These are phyloP conservation scores for Calyptomena viridis DNA, from an alignment of 2,113 vertebrate genomes.

Conservation along the genomic window DNA sequence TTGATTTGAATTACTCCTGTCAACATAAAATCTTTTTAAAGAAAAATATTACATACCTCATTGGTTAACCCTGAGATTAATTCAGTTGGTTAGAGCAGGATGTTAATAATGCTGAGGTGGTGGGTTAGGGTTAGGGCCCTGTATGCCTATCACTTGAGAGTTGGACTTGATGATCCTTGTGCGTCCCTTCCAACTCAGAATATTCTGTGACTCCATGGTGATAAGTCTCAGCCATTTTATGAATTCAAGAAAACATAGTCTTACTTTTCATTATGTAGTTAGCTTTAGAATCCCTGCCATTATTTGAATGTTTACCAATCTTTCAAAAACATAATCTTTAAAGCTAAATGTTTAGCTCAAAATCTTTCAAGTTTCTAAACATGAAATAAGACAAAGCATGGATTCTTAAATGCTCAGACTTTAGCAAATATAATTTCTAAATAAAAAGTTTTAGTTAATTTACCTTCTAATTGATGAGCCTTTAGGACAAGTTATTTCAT, in stretches of 20 bases:
- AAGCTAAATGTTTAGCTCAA: neutral
- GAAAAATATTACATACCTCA: neutral
- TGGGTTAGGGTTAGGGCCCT: neutral
- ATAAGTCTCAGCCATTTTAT: neutral
- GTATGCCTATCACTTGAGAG: neutral
- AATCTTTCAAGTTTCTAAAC: neutral
- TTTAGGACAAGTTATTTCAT: neutral
- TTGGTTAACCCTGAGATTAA: neutral
- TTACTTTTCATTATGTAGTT: neutral
- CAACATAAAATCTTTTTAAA: neutral
- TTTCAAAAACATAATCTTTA: neutral
- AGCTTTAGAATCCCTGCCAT: neutral
- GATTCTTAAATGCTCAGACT: neutral
- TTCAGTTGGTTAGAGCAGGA: neutral
- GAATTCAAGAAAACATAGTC: neutral
- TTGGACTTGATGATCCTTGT: neutral
- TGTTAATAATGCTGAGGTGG: neutral
- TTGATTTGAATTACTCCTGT: neutral
- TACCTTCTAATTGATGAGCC: neutral
- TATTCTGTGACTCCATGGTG: neutral
- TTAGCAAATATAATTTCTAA: neutral
- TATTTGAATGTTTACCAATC: neutral
- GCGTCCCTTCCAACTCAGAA: neutral
- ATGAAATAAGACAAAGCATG: neutral
- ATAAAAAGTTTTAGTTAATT: neutral